Evolutionary conservation across 37 sponge, comb jelly and placozoan species (phyloP), one percentile per base, ranked within the genome.

Genomic region (Cladorhizidae sp.): DNA sequence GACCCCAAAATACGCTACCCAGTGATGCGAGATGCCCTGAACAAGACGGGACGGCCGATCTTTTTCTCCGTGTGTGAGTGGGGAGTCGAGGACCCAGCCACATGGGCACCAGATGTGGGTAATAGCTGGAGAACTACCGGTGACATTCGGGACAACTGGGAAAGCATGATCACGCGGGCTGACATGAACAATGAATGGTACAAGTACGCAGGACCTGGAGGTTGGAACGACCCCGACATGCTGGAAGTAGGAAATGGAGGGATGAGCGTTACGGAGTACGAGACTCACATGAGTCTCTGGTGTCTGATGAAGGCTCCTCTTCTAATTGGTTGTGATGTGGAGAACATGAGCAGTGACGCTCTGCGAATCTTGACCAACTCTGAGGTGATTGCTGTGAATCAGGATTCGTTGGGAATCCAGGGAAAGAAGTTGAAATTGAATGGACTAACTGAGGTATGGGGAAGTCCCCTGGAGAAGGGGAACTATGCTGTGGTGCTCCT

Each of bases 151-250:
- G 91, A 90, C 45, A 64, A 80, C 51, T 94, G 88, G 88, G 61
- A 77, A 36, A 72, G 81, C 57, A 94, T 90, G 84, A 79, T 87
- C 1, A 40, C 12, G 20, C 37, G 79, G 28, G 84, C 79, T 52
- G 87, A 87, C 57, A 26, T 54, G 56, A 94, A 89, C 54, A 85
- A 94, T 21, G 18, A 67, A 28, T 86, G 84, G 88, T 82, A 78
- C 65, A 35, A 55, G 7, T 84, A 80, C 58, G 91, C 91, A 35
- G 88, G 76, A 0, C 95, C 95, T 40, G 91, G 91, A 21, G 91
- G 91, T 0, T 94, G 95, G 95, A 94, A 94, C 56, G 95, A 94
- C 72, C 90, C 89, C 0, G 95, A 88, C 71, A 94, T 94, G 95
- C 64, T 94, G 86, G 88, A 94, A 78, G 75, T 94, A 23, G 94